Base-by-base conservation (phyloP, 2,888 invertebrate genomes). In the Fragum sueziense region DNA sequence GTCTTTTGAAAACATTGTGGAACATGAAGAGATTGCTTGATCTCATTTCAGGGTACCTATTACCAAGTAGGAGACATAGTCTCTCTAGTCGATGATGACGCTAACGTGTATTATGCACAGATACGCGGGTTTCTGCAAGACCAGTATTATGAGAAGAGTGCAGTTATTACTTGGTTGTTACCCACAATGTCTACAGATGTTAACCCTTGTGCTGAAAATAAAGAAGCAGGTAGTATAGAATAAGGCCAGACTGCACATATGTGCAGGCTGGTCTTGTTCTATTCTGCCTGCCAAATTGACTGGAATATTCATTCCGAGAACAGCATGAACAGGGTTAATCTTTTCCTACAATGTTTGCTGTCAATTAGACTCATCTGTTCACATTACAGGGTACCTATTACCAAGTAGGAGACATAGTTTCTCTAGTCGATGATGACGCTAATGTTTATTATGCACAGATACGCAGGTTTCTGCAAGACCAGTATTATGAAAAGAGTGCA, bases 91-190 rank as follows among this genome's bases (percentile, higher is more conserved):
- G 97, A 97, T 91, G 96, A 91, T 65, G 91, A 96, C 70, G 93
- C 93, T 7, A 85, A 88, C n/a, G 95, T 95, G 33, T 98, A 96
- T 93, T 98, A 97, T 91, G 98, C 97, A 7, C 98, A 98, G 94
- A 95, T 98, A 74, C 95, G 97, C 71, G 98, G 97, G 2, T 95
- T 98, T 72, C 94, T 98, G 78, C 96, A 97, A 0, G 98, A 98
- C 92, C 97, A 97, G 92, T 98, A 97, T 93, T 97, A 97, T 88
- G 97, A 97, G 92, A 98, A 98, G 93, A 97, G 97, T 92, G 98
- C 97, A 0, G 97, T 96, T 1, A 94, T 98, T 17, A 97, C 97
- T 0, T 98, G 98, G 98, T 94, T 98, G 0, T 94, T 98, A 72
- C 98, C 98, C 0, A 97, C 97, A 0, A 95, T 95, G 84, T 95